Evolutionary conservation across 2,113 vertebrate genomes (phyloP), one percentile per base, ranked within the genome.

Genomic region (Pseudorhombus dupliciocellatus): DNA sequence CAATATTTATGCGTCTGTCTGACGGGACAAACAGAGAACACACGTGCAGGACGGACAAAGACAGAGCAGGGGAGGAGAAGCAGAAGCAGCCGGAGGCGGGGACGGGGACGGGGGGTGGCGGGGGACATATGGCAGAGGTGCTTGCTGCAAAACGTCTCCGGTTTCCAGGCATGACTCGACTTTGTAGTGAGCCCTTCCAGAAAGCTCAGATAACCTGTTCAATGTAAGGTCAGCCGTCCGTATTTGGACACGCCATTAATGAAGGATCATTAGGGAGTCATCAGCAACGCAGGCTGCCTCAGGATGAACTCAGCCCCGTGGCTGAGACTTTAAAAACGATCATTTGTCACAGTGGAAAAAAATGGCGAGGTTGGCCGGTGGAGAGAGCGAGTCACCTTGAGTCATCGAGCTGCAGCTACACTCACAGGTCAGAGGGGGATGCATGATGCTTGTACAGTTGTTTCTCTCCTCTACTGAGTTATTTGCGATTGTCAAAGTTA

Each of bases 11-110:
- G 50, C n/a, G 52, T 64, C 61, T 14, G 3, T 25, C 52, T 79
- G 85, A 92, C 79, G 85, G 50, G 68, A 77, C 83, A 83, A 87
- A 79, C 88, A 89, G 66, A 50, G 64, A 51, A 64, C 0, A 11
- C 61, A 58, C 25, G 28, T 48, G 51, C 20, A 44, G 31, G 64
- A 24, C 25, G 24, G 26, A 72, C 60, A 66, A 57, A 46, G 72
- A 64, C 54, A 51, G 62, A 81, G 44, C 18, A 7, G 1, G 20
- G 20, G 40, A 22, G 8, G 8, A 11, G 20, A 28, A 34, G 31
- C 28, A 34, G 31, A 34, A n/a, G 10, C 7, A 34, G 31, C 31
- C 34, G 48, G 16, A 5, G 22, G 37, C 25, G 65, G 12, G 56
- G 12, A n/a, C n/a, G n/a, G n/a, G n/a, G n/a, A n/a, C n/a, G 1